A percentile compares a stretch with the other conserved stretches of the same genome.
Evolutionary conservation across 2,113 vertebrate genomes (phyloP).

Genomic region (Pelodiscus sinensis): DNA sequence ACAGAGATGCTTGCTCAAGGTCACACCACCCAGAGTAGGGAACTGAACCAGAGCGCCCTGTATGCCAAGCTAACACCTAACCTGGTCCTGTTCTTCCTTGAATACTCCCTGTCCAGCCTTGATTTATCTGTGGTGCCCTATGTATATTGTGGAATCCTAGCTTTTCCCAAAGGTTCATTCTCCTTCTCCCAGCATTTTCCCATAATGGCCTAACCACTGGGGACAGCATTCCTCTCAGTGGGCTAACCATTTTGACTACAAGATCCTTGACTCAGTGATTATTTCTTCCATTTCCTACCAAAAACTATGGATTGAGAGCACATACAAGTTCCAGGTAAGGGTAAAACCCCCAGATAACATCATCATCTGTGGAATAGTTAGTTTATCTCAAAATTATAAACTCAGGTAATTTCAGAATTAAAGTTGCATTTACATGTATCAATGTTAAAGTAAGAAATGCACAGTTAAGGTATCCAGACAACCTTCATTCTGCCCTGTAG

Average conservation of each 20-base stretch:
- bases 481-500: not conserved
- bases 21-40: not conserved
- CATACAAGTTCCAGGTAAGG: not conserved
- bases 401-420: not conserved
- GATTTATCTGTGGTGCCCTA: not conserved
- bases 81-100: not conserved
- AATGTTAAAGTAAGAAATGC: constrained; percentile 8
- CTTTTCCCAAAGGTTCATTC: not conserved
- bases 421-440: constrained; percentile 27
- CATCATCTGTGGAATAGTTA: too few species aligned
- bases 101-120: not conserved
- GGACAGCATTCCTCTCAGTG: not conserved
- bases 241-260: not conserved
- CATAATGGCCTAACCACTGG: fast-evolving
- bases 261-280: not conserved
- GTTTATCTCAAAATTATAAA: not conserved
- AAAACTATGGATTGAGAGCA: not conserved
- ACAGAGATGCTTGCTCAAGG: not conserved
- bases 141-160: not conserved
- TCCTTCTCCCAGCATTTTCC: not conserved
- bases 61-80: not conserved
- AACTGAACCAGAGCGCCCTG: fast-evolving
- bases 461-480: constrained; percentile 9
- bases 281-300: not conserved
- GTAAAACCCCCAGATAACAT: too few species aligned